phyloP scores from a whole-genome alignment of 37 sponge, comb jelly and placozoan genomes.

The Spongia lamella region DNA sequence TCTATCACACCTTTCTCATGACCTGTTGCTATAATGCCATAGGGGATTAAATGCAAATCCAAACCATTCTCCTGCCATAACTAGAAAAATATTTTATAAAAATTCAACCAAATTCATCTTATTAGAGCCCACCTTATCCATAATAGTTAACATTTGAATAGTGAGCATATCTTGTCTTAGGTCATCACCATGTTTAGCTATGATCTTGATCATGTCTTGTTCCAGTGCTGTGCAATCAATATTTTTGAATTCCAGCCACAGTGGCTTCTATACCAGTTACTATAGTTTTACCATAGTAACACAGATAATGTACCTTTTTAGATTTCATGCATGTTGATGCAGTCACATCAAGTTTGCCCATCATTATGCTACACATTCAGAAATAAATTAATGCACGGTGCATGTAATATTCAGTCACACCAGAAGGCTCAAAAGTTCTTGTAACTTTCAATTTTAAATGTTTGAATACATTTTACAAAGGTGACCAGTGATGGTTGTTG shows the following conservation, averaged over 20 bases:
- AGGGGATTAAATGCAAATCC: constrained; percentile 86
- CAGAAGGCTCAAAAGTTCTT: too few species aligned
- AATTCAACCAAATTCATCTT: too few species aligned
- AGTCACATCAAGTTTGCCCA: constrained; percentile 50
- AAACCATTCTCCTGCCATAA: constrained; percentile 84
- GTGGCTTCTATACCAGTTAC: constrained; percentile 52
- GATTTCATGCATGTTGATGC: constrained; percentile 84
- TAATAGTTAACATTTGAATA: constrained; percentile 86
- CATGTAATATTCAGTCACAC: too few species aligned
- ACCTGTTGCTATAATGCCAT: constrained; percentile 95
- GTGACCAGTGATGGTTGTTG: too few species aligned
- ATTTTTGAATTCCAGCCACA: constrained; percentile 91
- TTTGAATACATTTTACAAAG: too few species aligned
- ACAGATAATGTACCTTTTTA: constrained; percentile 67
- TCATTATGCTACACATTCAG: constrained; percentile 23
- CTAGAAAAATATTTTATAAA: too few species aligned
- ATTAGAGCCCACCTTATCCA: constrained; percentile 75
- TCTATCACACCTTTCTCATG: constrained; percentile 86
- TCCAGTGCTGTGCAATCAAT: constrained; percentile 52
- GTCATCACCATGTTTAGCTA: constrained; percentile 91
- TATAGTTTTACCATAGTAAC: neutral
- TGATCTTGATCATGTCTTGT: constrained; percentile 68
- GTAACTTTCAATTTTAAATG: too few species aligned
- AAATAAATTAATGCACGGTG: too few species aligned
- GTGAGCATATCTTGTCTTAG: constrained; percentile 95